Evolutionary conservation across 2,888 invertebrate species (phyloP).

Genomic region (Cerceris ruficornis): DNA sequence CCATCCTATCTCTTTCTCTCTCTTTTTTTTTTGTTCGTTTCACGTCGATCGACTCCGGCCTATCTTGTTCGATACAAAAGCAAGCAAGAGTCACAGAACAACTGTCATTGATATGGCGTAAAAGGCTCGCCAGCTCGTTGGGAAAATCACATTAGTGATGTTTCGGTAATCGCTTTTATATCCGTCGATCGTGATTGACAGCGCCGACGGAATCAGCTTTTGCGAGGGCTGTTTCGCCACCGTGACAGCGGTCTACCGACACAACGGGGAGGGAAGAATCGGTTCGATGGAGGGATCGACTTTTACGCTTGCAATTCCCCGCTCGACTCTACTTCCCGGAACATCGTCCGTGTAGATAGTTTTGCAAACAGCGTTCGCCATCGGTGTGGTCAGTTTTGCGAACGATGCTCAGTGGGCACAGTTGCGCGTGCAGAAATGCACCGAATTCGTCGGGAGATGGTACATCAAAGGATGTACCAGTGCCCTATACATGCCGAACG

Average conservation of each 20-base stretch:
- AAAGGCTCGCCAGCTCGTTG: constrained; percentile 53
- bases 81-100: constrained; percentile 55
- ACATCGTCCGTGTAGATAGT: not conserved
- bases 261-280: constrained; percentile 10
- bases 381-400: too few species aligned
- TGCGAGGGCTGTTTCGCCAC: constrained; percentile 32
- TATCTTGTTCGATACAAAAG: constrained; percentile 25
- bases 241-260: not conserved
- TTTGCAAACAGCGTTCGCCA: not conserved
- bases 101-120: constrained; percentile 44
- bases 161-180: constrained; percentile 71
- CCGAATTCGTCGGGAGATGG: too few species aligned
- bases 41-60: constrained; percentile 28
- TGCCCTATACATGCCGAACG: too few species aligned
- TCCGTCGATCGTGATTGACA: constrained; percentile 61
- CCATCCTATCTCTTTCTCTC: not conserved
- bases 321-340: not conserved
- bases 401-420: too few species aligned
- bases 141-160: constrained; percentile 71
- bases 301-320: constrained; percentile 17
- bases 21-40: not conserved
- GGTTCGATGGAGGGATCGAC: constrained; percentile 19
- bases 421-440: too few species aligned
- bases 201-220: constrained; percentile 64
- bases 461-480: too few species aligned